Conservation (phyloP, 2,797 vertebrate genomes). For the Alosa sapidissima region DNA sequence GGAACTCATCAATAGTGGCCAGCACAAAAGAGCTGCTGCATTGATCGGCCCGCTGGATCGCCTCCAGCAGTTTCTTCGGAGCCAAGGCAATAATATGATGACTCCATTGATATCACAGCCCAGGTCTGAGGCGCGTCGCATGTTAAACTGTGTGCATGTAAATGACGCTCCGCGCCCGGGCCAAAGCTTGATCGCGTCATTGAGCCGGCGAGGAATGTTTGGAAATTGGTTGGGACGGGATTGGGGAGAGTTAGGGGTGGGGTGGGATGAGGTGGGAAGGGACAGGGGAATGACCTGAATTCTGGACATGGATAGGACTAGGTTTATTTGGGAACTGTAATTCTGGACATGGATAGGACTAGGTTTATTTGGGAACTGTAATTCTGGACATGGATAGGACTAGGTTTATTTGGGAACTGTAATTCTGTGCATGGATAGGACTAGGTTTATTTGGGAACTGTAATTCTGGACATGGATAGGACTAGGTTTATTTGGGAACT, state of each 20-base stretch:
- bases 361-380: too few relatives aligned
- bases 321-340: neutral
- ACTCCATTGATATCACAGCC: conserved; percentile 6
- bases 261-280: neutral
- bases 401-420: neutral
- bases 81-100: conserved; percentile 22
- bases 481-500: neutral
- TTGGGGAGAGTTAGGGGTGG: neutral
- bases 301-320: neutral
- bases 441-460: neutral
- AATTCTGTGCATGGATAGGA: neutral
- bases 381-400: neutral
- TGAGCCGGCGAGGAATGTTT: neutral
- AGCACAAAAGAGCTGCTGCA: neutral
- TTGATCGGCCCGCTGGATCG: neutral
- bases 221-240: neutral
- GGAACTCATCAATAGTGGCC: neutral
- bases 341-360: too few relatives aligned
- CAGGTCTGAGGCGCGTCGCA: neutral
- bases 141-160: neutral
- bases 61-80: neutral
- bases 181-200: neutral
- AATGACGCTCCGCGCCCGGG: neutral
- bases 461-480: neutral
- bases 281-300: neutral